Base-by-base conservation (phyloP, 2,888 invertebrate species). In the Alloplasta piceator region DNA sequence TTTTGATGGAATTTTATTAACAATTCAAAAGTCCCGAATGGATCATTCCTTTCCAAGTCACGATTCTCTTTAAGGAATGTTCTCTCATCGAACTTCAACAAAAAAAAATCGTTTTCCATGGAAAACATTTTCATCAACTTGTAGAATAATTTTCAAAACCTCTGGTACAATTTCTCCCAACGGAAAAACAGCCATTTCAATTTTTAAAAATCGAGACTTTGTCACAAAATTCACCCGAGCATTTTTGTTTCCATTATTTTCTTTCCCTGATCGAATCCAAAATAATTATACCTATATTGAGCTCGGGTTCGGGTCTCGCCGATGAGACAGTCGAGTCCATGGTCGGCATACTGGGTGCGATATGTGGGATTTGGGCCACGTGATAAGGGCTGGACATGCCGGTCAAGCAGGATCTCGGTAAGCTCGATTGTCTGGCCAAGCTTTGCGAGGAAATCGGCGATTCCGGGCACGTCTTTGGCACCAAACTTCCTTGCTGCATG, bases 261-360 rank as follows among this genome's bases (percentile, higher is more conserved):
- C 14, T 70, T 48, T 60, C 26, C 12, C n/a, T 58, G 12, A 5
- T 36, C 43, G 10, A 43, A 10, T 43, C 2, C 26, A 43, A 9
- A 43, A 9, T 43, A 4, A 12, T 43, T 83, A 82, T 94, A 96
- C 96, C 96, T 95, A 96, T 95, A 92, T 96, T 95, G 79, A 96
- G 93, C 86, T 95, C 95, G 46, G 96, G 96, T 90, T 96, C 96
- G 80, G 95, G 92, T 84, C 90, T 91, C 43, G 90, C 92, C 36
- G 91, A 92, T 1, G 91, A 92, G 6, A 92, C 91, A 6, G 92
- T 92, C 1, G 92, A 90, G 80, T 92, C 91, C 90, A 92, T 92
- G 41, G 92, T 92, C 9, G 92, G 92, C 91, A 91, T 90, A 52
- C 85, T 88, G 0, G 91, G 87, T 14, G 86, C 85, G 85, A 87